Percentiles rank a stretch among this genome's conserved stretches.
phyloP scores from a whole-genome alignment of 1,140 invertebrate genomes.

The Lepidurus couesii region DNA sequence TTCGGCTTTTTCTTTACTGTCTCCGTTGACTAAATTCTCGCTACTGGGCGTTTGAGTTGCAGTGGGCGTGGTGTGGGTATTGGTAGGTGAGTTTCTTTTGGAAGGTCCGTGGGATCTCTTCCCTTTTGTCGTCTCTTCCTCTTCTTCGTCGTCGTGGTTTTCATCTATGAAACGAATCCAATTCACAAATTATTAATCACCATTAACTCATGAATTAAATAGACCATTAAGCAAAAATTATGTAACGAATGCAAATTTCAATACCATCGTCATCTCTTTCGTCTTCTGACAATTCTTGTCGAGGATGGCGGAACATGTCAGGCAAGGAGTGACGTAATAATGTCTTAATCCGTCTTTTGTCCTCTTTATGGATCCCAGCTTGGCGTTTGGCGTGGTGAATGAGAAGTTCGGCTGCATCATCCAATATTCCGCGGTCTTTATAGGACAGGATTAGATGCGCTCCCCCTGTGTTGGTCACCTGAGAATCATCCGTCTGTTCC shows the following conservation, averaged over 20 bases:
- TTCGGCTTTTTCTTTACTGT: constrained; percentile 23
- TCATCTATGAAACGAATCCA: not conserved
- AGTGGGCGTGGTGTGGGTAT: not conserved
- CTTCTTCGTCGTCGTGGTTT: constrained; percentile 51
- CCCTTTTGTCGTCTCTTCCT: constrained; percentile 39
- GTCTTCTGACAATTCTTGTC: constrained; percentile 92
- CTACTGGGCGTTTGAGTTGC: too few species aligned
- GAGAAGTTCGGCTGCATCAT: constrained; percentile 89
- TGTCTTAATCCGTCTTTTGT: constrained; percentile 91
- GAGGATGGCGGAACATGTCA: constrained; percentile 83
- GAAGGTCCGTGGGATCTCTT: not conserved
- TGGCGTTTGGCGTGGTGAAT: constrained; percentile 97
- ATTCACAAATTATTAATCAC: constrained; percentile 25
- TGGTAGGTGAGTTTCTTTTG: constrained; percentile 4
- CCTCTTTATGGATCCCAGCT: constrained; percentile 91
- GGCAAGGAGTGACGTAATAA: constrained; percentile 87
- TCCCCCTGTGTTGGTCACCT: constrained; percentile 44
- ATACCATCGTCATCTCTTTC: constrained; percentile 80
- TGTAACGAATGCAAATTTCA: not conserved
- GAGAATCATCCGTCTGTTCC: constrained; percentile 64
- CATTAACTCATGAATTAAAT: constrained; percentile 23
- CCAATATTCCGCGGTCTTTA: constrained; percentile 75
- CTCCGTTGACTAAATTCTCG: constrained; percentile 23
- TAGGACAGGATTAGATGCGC: constrained; percentile 76
- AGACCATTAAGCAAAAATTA: too few species aligned